Conservation (phyloP, 1,140 invertebrate genomes). For the Brachionus calyciflorus region DNA sequence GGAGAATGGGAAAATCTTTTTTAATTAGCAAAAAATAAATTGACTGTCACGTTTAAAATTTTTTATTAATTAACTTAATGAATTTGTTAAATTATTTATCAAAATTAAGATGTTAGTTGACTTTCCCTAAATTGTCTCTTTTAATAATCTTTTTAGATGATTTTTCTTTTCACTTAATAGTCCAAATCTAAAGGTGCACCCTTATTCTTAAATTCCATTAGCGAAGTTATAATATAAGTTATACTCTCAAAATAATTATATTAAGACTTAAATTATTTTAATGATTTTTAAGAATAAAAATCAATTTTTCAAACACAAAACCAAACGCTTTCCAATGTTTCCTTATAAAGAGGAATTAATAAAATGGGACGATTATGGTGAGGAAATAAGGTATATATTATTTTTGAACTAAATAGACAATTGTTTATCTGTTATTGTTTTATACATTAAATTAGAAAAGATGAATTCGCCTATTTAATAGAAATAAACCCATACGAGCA, state of each 20-base stretch:
- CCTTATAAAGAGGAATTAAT: constrained; percentile 88
- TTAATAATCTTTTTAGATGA: too few species aligned
- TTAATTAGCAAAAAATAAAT: too few species aligned
- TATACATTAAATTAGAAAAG: neutral
- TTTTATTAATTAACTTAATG: too few species aligned
- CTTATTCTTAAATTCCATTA: too few species aligned
- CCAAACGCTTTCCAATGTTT: constrained; percentile 93
- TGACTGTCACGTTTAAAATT: too few species aligned
- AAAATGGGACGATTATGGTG: constrained; percentile 89
- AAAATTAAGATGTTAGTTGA: too few species aligned
- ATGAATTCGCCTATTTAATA: constrained; percentile 35
- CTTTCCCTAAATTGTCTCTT: too few species aligned
- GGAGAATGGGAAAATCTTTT: too few species aligned
- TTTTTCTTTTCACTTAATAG: too few species aligned
- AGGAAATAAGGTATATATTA: constrained; percentile 69
- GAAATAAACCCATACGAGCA: neutral
- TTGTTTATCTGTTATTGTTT: neutral
- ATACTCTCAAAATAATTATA: neutral
- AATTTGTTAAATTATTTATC: too few species aligned
- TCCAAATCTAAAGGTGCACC: too few species aligned
- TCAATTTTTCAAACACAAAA: constrained; percentile 82
- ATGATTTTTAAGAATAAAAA: constrained; percentile 59
- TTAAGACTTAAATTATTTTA: neutral
- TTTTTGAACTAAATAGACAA: neutral
- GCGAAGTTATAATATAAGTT: too few species aligned